Evolutionary conservation across 2,113 vertebrate genomes (phyloP).

Genomic region (Noturus placidus): DNA sequence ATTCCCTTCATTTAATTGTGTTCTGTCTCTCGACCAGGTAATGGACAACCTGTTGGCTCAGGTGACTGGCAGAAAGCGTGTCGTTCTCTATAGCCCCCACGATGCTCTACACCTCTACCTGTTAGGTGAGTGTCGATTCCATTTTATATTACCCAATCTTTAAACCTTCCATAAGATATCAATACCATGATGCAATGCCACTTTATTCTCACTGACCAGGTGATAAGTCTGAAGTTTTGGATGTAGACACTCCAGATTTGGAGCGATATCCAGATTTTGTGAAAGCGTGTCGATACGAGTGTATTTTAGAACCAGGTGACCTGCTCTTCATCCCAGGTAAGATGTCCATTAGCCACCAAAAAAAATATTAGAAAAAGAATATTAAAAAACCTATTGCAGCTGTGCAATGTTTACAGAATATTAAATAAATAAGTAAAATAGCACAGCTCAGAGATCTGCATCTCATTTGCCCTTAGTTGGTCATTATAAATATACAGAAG

Average conservation of each 20-base stretch:
- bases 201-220: constrained; percentile 67
- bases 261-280: constrained; percentile 87
- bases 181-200: no score
- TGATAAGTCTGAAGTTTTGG: constrained; percentile 89
- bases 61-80: constrained; percentile 86
- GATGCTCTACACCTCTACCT: constrained; percentile 91
- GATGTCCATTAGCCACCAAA: neutral
- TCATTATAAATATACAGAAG: neutral
- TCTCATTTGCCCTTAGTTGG: neutral
- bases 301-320: constrained; percentile 86
- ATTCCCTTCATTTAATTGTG: neutral
- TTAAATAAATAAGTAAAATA: neutral
- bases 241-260: constrained; percentile 87
- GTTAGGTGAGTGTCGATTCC: constrained; percentile 72
- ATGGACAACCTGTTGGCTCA: constrained; percentile 98
- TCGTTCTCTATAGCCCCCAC: constrained; percentile 85
- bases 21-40: constrained; percentile 71
- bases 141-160: neutral
- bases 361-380: no score
- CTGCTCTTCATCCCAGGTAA: constrained; percentile 95
- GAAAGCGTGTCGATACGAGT: constrained; percentile 83
- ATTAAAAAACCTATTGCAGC: no score
- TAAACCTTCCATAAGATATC: neutral
- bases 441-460: no score
- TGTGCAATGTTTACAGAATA: no score